Conservation (phyloP, 1,140 invertebrate genomes). For the Trissolcus basalis region DNA sequence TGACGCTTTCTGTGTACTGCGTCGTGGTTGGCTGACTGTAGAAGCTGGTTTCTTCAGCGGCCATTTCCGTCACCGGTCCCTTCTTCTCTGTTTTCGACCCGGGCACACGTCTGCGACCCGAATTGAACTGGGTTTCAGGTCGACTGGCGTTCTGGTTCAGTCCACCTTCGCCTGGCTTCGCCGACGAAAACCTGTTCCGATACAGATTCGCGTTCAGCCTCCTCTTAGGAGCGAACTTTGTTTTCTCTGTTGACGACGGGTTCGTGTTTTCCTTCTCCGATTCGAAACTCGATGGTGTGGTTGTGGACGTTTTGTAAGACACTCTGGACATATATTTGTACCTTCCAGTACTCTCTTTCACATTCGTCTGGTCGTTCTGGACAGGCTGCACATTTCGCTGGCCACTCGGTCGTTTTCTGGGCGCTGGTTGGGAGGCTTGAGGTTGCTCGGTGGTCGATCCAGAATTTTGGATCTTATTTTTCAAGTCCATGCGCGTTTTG, state of each 20-base stretch:
- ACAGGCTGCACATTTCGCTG: constrained; percentile 47
- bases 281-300: constrained; percentile 41
- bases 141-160: constrained; percentile 50
- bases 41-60: constrained; percentile 69
- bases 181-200: constrained; percentile 62
- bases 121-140: constrained; percentile 66
- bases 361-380: constrained; percentile 7
- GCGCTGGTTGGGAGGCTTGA: not conserved
- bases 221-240: constrained; percentile 68
- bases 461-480: constrained; percentile 62
- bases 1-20: constrained; percentile 46
- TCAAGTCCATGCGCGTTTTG: constrained; percentile 72
- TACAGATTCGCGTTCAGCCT: constrained; percentile 64
- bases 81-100: constrained; percentile 46
- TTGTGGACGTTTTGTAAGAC: constrained; percentile 63
- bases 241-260: constrained; percentile 63
- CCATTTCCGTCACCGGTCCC: constrained; percentile 61
- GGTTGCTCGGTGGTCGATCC: constrained; percentile 45
- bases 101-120: constrained; percentile 61
- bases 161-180: constrained; percentile 23
- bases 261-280: constrained; percentile 21
- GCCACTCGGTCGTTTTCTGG: constrained; percentile 31
- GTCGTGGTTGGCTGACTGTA: constrained; percentile 59
- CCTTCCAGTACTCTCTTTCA: constrained; percentile 61
- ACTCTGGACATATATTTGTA: constrained; percentile 69